Evolutionary conservation across 2,888 invertebrate genomes (phyloP).

Genomic region (Cerceris rybyensis): DNA sequence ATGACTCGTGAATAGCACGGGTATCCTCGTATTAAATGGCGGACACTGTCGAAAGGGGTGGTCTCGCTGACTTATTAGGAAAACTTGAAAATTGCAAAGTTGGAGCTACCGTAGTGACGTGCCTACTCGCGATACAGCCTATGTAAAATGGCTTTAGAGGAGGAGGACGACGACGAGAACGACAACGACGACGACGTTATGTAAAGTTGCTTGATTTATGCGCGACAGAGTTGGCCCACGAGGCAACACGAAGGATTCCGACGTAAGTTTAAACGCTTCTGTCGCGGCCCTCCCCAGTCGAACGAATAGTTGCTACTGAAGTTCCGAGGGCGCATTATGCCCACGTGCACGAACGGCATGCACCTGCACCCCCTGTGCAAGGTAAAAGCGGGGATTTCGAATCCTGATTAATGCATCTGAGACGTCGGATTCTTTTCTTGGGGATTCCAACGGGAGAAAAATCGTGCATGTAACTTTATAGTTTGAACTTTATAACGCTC

Average conservation of each 20-base stretch:
- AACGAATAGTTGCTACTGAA: conserved; percentile 71
- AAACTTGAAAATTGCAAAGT: conserved; percentile 66
- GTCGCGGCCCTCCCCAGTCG: conserved; percentile 54
- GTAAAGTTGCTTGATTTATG: conserved; percentile 75
- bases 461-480: conserved; percentile 40
- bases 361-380: conserved; percentile 54
- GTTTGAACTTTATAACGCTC: conserved; percentile 18
- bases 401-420: conserved; percentile 65
- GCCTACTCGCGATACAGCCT: conserved; percentile 44
- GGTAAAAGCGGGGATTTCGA: conserved; percentile 58
- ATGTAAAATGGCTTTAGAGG: conserved; percentile 42
- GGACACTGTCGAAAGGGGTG: conserved; percentile 2
- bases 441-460: conserved; percentile 34
- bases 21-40: conserved; percentile 3
- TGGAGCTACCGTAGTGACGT: conserved; percentile 17
- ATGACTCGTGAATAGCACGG: background rate
- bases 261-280: conserved; percentile 73
- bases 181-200: conserved; percentile 50
- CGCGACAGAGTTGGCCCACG: conserved; percentile 61
- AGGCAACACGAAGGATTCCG: conserved; percentile 71
- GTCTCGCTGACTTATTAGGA: conserved; percentile 49
- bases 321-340: conserved; percentile 64
- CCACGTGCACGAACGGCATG: conserved; percentile 37
- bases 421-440: conserved; percentile 23
- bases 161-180: conserved; percentile 45